Evolutionary conservation across 2,797 vertebrate species (phyloP), one percentile per base, ranked within the genome.

Genomic region (Telmatherina bonti): DNA sequence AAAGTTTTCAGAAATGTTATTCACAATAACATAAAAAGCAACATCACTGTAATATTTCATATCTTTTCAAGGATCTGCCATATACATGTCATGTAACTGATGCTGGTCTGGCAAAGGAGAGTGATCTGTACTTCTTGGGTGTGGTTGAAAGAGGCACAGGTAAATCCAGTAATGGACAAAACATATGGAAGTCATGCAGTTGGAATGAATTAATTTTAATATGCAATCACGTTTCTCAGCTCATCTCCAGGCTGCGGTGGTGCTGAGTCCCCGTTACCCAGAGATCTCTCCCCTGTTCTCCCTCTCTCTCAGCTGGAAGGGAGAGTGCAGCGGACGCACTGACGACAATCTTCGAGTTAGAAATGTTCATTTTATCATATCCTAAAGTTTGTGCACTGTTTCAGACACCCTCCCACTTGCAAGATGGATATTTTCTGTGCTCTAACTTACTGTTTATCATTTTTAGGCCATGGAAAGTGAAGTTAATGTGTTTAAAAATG

Each of bases 71-170:
- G 98, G 95, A 95, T 20, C 87, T 99, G 77, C 85, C 92, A 9
- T 98, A 95, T 63, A 96, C 96, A 0, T 94, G 94, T 62, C 96
- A 98, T 22, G 95, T 97, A 52, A 85, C 94, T n/a, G 96, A 96
- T 47, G 94, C 95, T 0, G 95, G 96, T 43, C 90, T 99, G 90
- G 96, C 96, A 1, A 95, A 94, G 47, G 96, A 98, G 80, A 96
- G 95, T 2, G 96, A 97, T 76, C 93, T 99, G 67, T 99, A 96
- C 88, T 99, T 97, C 72, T 92, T 96, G 93, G 94, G 91, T 0
- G 89, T 96, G 63, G 89, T 99, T n/a, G 98, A 99, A 86, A 94
- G 98, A 73, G 98, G 98, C 78, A 99, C 98, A 84, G 98, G 98
- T 98, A 83, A 52, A 30, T 51, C 31, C 2, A 4, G 7, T 2